Evolutionary conservation across 2,888 invertebrate species (phyloP).

Genomic region (Idaea biselata): DNA sequence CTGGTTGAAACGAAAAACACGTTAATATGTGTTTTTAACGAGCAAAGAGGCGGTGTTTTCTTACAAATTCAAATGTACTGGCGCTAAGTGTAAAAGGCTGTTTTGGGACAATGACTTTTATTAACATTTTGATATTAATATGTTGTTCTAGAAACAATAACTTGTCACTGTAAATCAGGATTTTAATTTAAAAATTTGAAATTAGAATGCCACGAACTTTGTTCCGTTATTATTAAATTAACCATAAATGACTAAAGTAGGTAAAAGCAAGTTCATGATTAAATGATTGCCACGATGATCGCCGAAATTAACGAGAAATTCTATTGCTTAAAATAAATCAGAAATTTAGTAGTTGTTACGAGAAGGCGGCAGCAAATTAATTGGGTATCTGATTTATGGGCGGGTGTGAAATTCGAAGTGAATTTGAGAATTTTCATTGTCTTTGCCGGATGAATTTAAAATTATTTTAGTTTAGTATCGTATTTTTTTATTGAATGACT

Average conservation of each 20-base stretch:
- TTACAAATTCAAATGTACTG: conserved; percentile 16
- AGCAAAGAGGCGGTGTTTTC: conserved; percentile 33
- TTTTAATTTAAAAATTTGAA: not conserved
- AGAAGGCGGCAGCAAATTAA: conserved; percentile 45
- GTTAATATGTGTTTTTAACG: conserved; percentile 44
- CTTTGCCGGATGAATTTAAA: conserved; percentile 12
- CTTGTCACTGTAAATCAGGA: not conserved
- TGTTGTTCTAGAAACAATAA: not conserved
- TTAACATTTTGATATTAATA: conserved; percentile 7
- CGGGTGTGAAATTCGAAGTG: conserved; percentile 11
- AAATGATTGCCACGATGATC: conserved; percentile 1
- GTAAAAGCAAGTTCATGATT: not conserved
- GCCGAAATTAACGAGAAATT: not conserved
- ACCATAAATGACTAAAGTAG: not conserved
- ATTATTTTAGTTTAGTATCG: conserved; percentile 5
- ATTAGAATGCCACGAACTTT: not conserved
- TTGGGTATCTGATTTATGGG: conserved; percentile 44
- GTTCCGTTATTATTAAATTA: conserved; percentile 1
- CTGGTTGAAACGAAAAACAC: conserved; percentile 54
- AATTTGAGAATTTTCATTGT: conserved; percentile 6
- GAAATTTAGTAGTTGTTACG: conserved; percentile 39
- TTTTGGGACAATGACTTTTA: conserved; percentile 5
- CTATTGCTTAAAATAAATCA: conserved; percentile 26
- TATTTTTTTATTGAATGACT: not conserved
- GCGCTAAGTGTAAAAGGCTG: conserved; percentile 11